These are phyloP conservation scores for Cyprinus carpio DNA, from an alignment of 2,113 vertebrate species.

Conservation along the genomic window DNA sequence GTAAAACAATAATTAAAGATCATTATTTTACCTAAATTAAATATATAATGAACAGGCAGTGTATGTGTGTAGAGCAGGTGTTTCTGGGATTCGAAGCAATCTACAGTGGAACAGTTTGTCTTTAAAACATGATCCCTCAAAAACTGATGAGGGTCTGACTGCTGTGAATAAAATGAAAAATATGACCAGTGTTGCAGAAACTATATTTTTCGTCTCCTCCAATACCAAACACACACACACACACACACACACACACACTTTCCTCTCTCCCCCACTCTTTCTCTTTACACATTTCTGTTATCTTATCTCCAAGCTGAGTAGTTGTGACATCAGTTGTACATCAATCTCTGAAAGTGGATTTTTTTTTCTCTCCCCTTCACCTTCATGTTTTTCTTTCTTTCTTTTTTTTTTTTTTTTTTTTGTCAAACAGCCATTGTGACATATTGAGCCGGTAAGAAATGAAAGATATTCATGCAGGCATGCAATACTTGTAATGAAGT, in stretches of 20 bases:
- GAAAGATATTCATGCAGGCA: slow-evolving; percentile 99
- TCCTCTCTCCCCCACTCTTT: slow-evolving; percentile 64
- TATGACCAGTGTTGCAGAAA: slow-evolving; percentile 80
- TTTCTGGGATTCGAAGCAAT: slow-evolving; percentile 52
- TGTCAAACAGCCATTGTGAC: slow-evolving; percentile 97
- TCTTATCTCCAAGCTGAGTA: slow-evolving; percentile 93
- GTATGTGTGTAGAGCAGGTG: background rate
- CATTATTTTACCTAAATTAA: background rate
- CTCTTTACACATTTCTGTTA: slow-evolving; percentile 80
- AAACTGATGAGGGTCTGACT: slow-evolving; percentile 74
- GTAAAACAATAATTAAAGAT: no score
- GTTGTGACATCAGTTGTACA: slow-evolving; percentile 98
- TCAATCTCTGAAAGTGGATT: slow-evolving; percentile 99
- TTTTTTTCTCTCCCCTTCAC: slow-evolving; percentile 63
- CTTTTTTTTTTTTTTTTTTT: slow-evolving; percentile 45
- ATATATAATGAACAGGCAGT: background rate
- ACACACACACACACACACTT: slow-evolving; percentile 52
- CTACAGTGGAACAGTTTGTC: slow-evolving; percentile 65
- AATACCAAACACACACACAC: background rate
- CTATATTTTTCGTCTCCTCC: slow-evolving; percentile 6
- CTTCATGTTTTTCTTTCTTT: slow-evolving; percentile 39
- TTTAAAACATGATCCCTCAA: slow-evolving; percentile 75
- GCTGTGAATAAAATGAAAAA: slow-evolving; percentile 79
- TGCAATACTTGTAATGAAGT: slow-evolving; percentile 99
- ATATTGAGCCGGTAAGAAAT: slow-evolving; percentile 99